Evolutionary conservation across 1,140 invertebrate species (phyloP).

Genomic region (Eurosta solidaginis): DNA sequence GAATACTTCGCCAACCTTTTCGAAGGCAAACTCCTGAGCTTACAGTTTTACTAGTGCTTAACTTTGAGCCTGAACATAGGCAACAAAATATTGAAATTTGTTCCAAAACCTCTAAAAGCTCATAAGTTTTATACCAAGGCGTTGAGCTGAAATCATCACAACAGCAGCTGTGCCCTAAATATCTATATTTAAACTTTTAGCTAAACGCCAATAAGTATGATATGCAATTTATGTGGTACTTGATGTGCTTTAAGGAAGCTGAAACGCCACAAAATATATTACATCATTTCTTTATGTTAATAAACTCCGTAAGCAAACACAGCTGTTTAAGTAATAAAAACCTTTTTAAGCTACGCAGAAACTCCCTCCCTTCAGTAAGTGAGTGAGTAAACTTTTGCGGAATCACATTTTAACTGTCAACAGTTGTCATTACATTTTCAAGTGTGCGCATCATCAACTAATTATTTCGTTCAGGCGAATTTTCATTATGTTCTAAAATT

Average conservation of each 20-base stretch:
- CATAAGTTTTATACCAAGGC: background rate
- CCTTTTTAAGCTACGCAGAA: background rate
- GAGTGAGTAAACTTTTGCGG: too few relatives aligned
- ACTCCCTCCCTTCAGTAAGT: too few relatives aligned
- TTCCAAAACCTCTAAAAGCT: background rate
- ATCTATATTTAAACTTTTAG: background rate
- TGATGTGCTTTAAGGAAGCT: background rate
- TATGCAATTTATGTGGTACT: background rate
- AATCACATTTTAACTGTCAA: conserved; percentile 16
- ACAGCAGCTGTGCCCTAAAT: too few relatives aligned
- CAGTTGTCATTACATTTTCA: background rate
- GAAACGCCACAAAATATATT: background rate
- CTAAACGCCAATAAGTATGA: conserved; percentile 10
- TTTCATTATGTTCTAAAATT: conserved; percentile 5
- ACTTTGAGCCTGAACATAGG: background rate
- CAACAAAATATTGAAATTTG: background rate
- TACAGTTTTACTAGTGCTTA: too few relatives aligned
- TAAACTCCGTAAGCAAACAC: background rate
- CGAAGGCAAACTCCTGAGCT: too few relatives aligned
- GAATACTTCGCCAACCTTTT: too few relatives aligned
- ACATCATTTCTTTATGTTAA: background rate
- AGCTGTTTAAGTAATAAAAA: background rate
- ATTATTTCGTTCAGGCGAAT: background rate
- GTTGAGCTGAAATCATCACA: background rate
- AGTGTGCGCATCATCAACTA: background rate